Conservation (phyloP, 2,797 vertebrate genomes). For the Sandelia bainsii region DNA sequence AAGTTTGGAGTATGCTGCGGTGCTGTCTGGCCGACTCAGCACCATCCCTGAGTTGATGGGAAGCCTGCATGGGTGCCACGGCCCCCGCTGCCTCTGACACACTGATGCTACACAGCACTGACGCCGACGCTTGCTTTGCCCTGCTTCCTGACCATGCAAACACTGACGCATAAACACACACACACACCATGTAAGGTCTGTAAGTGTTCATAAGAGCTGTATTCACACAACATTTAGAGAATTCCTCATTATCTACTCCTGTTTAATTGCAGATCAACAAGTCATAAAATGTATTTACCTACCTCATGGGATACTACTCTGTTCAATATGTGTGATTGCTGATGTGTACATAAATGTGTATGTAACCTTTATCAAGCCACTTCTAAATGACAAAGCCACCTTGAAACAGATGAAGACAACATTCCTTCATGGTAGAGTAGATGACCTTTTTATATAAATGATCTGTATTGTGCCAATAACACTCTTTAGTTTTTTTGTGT, state of each 20-base stretch:
- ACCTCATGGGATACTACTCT: conserved; percentile 35
- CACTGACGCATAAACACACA: conserved; percentile 21
- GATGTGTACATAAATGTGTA: conserved; percentile 19
- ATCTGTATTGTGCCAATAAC: conserved; percentile 55
- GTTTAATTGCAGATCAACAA: conserved; percentile 43
- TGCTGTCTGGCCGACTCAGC: conserved; percentile 84
- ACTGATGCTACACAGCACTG: conserved; percentile 80
- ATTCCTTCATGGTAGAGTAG: conserved; percentile 50
- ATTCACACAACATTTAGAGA: conserved; percentile 27
- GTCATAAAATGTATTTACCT: conserved; percentile 42
- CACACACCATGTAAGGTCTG: conserved; percentile 26
- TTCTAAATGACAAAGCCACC: conserved; percentile 37
- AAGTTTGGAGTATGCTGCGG: conserved; percentile 85
- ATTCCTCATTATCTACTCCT: conserved; percentile 3
- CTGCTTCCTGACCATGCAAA: conserved; percentile 67
- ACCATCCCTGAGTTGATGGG: conserved; percentile 78
- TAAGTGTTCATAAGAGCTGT: conserved; percentile 10
- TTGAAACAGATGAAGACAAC: conserved; percentile 52
- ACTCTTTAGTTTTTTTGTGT: conserved; percentile 38
- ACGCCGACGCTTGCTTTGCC: conserved; percentile 74
- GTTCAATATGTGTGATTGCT: neutral
- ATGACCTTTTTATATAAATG: conserved; percentile 63
- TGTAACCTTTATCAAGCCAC: conserved; percentile 6
- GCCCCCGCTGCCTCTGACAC: conserved; percentile 84
- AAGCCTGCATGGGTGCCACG: conserved; percentile 84